Evolutionary conservation across 2,797 vertebrate genomes (phyloP).

Genomic region (Sebastes minor): DNA sequence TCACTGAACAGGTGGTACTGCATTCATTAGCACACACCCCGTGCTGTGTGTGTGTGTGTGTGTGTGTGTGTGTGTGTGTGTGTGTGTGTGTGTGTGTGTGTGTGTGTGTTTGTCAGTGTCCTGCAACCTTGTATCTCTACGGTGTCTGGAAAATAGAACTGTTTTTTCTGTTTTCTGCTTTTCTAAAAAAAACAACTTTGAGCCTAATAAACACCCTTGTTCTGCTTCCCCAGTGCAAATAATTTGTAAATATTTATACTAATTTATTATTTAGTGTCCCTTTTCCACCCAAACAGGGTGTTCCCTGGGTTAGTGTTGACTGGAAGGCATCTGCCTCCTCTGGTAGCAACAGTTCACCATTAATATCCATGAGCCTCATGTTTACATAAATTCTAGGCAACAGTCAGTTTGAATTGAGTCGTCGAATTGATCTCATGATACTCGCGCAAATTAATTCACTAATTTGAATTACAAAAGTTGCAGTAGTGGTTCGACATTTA

Average conservation of each 20-base stretch:
- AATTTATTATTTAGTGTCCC: constrained; percentile 62
- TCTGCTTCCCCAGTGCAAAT: constrained; percentile 17
- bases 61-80: constrained; percentile 9
- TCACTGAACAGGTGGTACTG: constrained; percentile 75
- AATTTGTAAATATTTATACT: constrained; percentile 64
- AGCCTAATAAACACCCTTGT: constrained; percentile 3
- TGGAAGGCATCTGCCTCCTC: constrained; percentile 41
- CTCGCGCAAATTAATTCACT: constrained; percentile 2
- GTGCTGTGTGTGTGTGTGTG: constrained; percentile 35
- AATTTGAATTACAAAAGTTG: constrained; percentile 27
- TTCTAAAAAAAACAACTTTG: neutral
- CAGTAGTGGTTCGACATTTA: neutral
- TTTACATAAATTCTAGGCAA: constrained; percentile 50
- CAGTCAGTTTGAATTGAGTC: constrained; percentile 40
- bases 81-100: constrained; percentile 28
- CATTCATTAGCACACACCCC: constrained; percentile 70
- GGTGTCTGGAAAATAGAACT: neutral
- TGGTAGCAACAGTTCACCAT: constrained; percentile 8
- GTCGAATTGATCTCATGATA: constrained; percentile 9
- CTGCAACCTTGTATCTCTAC: constrained; percentile 29
- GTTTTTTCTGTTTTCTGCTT: neutral
- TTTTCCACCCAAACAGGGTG: constrained; percentile 25
- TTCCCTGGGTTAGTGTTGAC: constrained; percentile 22
- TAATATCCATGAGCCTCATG: constrained; percentile 50
- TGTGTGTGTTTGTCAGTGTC: constrained; percentile 23